Percentiles rank a stretch among this genome's conserved stretches.
Conservation (phyloP, 2,888 invertebrate genomes). For the Mellilla xanthometata region DNA sequence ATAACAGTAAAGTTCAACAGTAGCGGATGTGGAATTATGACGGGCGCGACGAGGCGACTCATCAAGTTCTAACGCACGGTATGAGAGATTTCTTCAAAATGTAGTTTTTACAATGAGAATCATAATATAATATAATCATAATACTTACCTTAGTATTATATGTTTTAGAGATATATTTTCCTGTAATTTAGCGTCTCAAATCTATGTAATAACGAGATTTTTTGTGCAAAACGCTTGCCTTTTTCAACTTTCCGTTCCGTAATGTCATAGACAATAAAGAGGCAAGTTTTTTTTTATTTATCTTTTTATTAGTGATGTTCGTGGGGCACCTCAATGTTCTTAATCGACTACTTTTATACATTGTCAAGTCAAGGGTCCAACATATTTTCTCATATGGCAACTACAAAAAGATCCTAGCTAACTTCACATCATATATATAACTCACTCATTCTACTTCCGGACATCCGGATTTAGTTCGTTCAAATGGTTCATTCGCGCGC, state of each 20-base stretch:
- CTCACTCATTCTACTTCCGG: constrained; percentile 4
- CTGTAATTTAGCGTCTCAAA: constrained; percentile 39
- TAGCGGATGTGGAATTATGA: constrained; percentile 69
- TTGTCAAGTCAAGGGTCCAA: not conserved
- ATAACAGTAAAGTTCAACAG: constrained; percentile 60
- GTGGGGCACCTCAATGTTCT: too few relatives aligned
- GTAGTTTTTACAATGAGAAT: not conserved
- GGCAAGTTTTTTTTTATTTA: constrained; percentile 15
- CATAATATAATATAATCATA: constrained; percentile 1
- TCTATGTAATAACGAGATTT: constrained; percentile 36
- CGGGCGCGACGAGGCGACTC: constrained; percentile 56
- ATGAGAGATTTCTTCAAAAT: constrained; percentile 32
- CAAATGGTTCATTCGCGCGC: constrained; percentile 12
- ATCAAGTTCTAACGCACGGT: constrained; percentile 44
- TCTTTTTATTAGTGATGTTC: constrained; percentile 9
- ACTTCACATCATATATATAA: not conserved
- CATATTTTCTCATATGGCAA: too few relatives aligned
- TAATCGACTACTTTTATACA: not conserved
- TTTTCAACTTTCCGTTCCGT: constrained; percentile 44
- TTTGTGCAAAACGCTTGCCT: constrained; percentile 56
- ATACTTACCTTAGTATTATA: constrained; percentile 51
- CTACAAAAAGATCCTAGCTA: not conserved
- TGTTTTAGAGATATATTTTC: constrained; percentile 34
- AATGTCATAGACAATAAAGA: constrained; percentile 52
- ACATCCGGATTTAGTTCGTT: not conserved